phyloP scores from a whole-genome alignment of 1,140 invertebrate genomes.

The Pentalonia nigronervosa region DNA sequence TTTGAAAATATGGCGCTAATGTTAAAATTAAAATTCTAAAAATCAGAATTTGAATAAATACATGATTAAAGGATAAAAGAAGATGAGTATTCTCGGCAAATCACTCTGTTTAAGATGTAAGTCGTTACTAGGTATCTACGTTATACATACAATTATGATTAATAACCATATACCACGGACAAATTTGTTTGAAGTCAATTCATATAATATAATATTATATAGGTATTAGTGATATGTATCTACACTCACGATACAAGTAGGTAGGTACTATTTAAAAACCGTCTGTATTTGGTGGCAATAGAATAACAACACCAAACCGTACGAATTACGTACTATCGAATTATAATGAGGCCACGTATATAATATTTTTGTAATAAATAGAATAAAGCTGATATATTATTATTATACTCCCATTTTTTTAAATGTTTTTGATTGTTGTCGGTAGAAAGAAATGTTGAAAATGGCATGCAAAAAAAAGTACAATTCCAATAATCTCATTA shows the following conservation, averaged over 20 bases:
- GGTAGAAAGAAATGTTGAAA: not conserved
- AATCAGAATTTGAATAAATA: no score
- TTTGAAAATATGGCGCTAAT: no score
- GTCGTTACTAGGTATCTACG: no score
- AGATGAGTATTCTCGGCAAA: no score
- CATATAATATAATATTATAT: not conserved
- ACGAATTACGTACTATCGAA: not conserved
- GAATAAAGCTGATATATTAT: not conserved
- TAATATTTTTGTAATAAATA: no score
- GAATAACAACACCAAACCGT: not conserved
- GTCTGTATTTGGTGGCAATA: not conserved
- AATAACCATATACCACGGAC: no score
- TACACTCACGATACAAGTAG: not conserved
- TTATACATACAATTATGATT: no score
- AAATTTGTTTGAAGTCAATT: not conserved
- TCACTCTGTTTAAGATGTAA: no score
- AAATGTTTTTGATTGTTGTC: not conserved
- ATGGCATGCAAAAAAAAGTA: not conserved
- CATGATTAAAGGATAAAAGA: no score
- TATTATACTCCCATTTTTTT: not conserved
- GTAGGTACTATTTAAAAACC: not conserved
- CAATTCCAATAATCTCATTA: not conserved
- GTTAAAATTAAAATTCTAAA: no score
- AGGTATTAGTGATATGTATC: no score
- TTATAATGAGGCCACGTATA: not conserved